These are phyloP conservation scores for Crotalus helleri DNA, from an alignment of 2,113 vertebrate species.

Conservation along the genomic window DNA sequence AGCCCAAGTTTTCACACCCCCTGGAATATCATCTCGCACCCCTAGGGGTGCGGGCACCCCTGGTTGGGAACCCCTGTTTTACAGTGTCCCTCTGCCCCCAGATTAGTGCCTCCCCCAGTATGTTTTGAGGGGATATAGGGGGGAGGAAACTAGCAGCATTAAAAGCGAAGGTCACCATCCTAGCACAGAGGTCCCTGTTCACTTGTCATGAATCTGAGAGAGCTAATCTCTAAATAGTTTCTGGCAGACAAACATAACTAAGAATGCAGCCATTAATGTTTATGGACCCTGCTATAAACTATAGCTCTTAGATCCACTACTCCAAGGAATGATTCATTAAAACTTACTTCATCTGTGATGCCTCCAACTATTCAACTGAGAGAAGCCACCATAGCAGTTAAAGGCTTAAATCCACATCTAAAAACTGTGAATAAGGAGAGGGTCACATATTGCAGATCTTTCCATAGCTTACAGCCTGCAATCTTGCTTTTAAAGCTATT, in stretches of 20 bases:
- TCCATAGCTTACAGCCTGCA: constrained; percentile 12
- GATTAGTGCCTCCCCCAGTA: not conserved
- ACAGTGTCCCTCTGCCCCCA: not conserved
- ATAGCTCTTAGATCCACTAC: constrained; percentile 10
- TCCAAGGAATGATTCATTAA: constrained; percentile 8
- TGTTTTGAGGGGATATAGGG: not conserved
- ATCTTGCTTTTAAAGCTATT: constrained; percentile 42
- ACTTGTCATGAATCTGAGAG: not conserved
- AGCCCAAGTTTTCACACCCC: no score
- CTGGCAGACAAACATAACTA: not conserved
- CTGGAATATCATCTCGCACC: no score
- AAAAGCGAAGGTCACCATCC: not conserved
- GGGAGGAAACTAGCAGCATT: not conserved
- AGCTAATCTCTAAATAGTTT: not conserved
- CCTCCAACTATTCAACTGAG: constrained; percentile 10
- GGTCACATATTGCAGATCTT: not conserved
- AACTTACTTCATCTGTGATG: not conserved
- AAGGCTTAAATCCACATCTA: constrained; percentile 1
- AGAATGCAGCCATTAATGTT: not conserved
- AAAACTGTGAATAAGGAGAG: not conserved
- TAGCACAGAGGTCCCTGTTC: not conserved
- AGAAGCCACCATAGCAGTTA: not conserved
- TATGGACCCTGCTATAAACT: not conserved
- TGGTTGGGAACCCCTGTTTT: not conserved
- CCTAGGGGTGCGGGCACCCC: no score